Evolutionary conservation across 2,888 invertebrate genomes (phyloP), one percentile per base, ranked within the genome.

Genomic region (Euphydryas editha): DNA sequence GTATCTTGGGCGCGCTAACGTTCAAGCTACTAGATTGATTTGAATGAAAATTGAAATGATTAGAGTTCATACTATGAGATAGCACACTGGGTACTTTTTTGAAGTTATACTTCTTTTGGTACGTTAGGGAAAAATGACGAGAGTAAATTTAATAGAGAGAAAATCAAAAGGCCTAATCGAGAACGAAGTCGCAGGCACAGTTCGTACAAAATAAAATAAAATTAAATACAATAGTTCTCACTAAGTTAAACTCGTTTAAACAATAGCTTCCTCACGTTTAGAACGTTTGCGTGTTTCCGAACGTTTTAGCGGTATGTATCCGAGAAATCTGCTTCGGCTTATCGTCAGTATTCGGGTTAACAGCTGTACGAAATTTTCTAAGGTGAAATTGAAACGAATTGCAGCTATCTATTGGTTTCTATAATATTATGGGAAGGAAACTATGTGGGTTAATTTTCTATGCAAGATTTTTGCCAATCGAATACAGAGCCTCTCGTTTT

Each of bases 341-440:
- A 67, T 60, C 58, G 62, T 58, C 46, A 59, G 61, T 72, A 76
- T 74, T 72, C 70, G 70, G 74, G 77, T 76, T 78, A 76, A 77
- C 72, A 72, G 70, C 73, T 51, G 56, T 59, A 69, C 67, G 67
- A 71, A 74, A 73, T 73, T 66, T 69, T 64, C 70, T 69, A 75
- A 70, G 77, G 81, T 81, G 83, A 85, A 84, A 85, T 81, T 81
- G 81, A 74, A 72, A 59, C 81, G 67, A 84, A 85, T 82, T 62
- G 68, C 73, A 73, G 20, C 58, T 59, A 44, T 64, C 58, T 64
- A 64, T 64, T 58, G 57, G 54, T 57, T 62, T 64, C 58, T 59
- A 44, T 59, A 37, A 58, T 63, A 58, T 39, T 21, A 63, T 63
- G 57, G 49, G 57, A 57, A 62, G 47, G 37, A 57, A 58, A 39